Evolutionary conservation across 2,797 vertebrate genomes (phyloP).

Genomic region (Periparus ater): DNA sequence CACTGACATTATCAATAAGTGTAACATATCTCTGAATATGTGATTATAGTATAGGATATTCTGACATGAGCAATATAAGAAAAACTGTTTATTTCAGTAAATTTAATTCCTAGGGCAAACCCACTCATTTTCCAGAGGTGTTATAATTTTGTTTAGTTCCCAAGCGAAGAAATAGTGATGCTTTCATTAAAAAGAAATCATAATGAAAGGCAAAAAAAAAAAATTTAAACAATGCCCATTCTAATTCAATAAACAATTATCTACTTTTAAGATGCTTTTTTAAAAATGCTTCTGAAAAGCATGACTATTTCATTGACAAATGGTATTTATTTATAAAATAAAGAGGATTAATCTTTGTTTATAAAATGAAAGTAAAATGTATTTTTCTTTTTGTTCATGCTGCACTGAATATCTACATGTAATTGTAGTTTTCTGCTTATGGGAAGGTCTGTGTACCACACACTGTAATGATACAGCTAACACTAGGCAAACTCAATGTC

Average conservation of each 20-base stretch:
- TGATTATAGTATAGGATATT: neutral
- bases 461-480: neutral
- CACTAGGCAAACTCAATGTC: neutral
- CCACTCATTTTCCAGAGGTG: neutral
- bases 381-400: neutral
- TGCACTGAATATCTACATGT: neutral
- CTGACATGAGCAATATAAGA: neutral
- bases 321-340: neutral
- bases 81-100: neutral
- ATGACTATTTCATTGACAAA: neutral
- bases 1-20: neutral
- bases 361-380: neutral
- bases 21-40: neutral
- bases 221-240: rapidly evolving
- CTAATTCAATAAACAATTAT: neutral
- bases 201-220: neutral
- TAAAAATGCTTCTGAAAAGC: neutral
- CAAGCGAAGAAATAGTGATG: neutral
- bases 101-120: neutral
- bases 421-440: neutral
- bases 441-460: neutral
- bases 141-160: neutral
- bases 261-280: neutral
- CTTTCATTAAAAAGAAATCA: neutral
- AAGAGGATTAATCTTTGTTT: neutral